Base-by-base conservation (phyloP, 2,113 vertebrate genomes). In the Dascyllus trimaculatus region DNA sequence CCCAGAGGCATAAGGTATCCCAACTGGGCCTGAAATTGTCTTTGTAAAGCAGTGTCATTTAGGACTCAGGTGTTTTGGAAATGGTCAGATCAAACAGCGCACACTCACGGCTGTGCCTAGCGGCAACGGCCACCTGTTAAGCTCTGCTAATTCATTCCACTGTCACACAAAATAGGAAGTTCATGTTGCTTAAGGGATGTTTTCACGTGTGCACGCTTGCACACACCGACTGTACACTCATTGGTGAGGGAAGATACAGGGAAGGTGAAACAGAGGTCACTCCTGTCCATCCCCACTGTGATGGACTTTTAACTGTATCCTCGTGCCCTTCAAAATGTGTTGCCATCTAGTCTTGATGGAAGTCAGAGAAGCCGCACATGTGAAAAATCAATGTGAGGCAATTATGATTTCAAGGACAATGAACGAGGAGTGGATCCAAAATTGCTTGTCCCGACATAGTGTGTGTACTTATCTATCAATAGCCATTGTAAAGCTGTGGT, bases 351-450 rank as follows among this genome's bases (percentile, higher is more conserved):
- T 45, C 51, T 40, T 57, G 81, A 80, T 78, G 71, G 60, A 82
- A 80, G 81, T 81, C 75, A 53, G 78, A 73, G 61, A 61, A 81
- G 61, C n/a, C 21, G 62, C 46, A 66, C 64, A 66, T 80, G 86
- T 74, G 78, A 82, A 87, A 89, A 93, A 93, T 93, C 92, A 92
- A 91, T 93, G 89, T 43, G 68, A 89, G 75, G 79, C 90, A 91
- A 93, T 93, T 91, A 91, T 91, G 77, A 91, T 91, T 91, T 89
- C 87, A 91, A 92, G 89, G 91, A 89, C 90, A 89, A 87, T 86
- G 84, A 88, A 86, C 65, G 85, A 88, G 68, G 72, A 90, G 83
- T 22, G 76, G 78, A 83, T 84, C 77, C 85, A 88, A 90, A 91
- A 87, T 77, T 82, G 84, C 78, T 87, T 87, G 88, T 91, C 86